Evolutionary conservation across 2,888 invertebrate genomes (phyloP).

Genomic region (Spodoptera littoralis): DNA sequence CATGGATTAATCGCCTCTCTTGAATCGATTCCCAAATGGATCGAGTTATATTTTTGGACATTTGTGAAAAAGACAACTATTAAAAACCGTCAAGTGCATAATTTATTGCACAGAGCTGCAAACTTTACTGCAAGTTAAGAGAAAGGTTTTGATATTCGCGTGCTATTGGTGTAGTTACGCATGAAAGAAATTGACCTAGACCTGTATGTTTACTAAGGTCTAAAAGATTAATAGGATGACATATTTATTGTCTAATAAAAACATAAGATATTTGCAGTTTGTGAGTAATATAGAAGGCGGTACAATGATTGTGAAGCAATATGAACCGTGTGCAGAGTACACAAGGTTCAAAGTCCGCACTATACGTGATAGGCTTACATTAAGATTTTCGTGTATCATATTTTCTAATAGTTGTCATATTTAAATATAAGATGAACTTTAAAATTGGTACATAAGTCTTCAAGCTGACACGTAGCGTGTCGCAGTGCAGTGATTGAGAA

Average conservation of each 20-base stretch:
- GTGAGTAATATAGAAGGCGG: constrained; percentile 6
- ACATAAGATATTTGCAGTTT: constrained; percentile 6
- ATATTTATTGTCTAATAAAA: background rate
- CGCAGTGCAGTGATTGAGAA: constrained; percentile 61
- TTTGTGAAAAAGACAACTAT: too few species aligned
- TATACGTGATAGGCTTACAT: constrained; percentile 12
- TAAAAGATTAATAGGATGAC: too few species aligned
- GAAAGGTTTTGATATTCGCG: too few species aligned
- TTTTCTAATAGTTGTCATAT: constrained; percentile 14
- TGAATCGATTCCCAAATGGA: too few species aligned
- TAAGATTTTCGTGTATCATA: constrained; percentile 25
- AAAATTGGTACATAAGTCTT: constrained; percentile 18
- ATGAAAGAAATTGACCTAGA: too few species aligned
- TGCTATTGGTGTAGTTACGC: too few species aligned
- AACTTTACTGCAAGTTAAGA: too few species aligned
- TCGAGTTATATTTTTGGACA: too few species aligned
- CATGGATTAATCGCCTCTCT: background rate
- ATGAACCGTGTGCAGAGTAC: constrained; percentile 12
- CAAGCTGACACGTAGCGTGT: constrained; percentile 27
- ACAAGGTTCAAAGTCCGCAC: constrained; percentile 12
- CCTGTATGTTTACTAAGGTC: too few species aligned
- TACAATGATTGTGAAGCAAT: constrained; percentile 20
- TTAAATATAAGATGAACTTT: constrained; percentile 13
- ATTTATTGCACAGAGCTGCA: too few species aligned
- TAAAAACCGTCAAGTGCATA: too few species aligned